A percentile compares a stretch with the other conserved stretches of the same genome.
phyloP scores from a whole-genome alignment of 2,888 invertebrate species.

The Noctua janthe region DNA sequence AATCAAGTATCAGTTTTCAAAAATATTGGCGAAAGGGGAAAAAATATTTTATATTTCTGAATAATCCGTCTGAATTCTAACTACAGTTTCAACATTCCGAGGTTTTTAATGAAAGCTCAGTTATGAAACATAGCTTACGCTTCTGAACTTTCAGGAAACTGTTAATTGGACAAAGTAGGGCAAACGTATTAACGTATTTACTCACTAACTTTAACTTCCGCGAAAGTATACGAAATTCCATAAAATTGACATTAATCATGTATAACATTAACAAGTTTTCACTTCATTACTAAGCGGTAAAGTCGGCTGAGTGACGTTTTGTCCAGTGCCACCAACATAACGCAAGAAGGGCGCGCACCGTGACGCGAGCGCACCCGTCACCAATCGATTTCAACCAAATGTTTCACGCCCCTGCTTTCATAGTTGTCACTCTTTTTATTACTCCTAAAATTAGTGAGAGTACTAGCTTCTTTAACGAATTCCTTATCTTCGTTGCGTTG shows the following conservation, averaged over 20 bases:
- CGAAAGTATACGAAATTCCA: slow-evolving; percentile 24
- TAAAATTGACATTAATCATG: slow-evolving; percentile 54
- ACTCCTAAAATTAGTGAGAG: slow-evolving; percentile 60
- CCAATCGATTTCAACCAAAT: slow-evolving; percentile 82
- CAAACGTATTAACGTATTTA: slow-evolving; percentile 24
- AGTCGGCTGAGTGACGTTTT: slow-evolving; percentile 44
- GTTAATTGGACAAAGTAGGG: slow-evolving; percentile 27
- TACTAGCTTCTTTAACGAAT: slow-evolving; percentile 65
- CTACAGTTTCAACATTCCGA: background rate
- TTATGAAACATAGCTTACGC: slow-evolving; percentile 12
- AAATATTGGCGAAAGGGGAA: background rate
- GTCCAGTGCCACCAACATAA: slow-evolving; percentile 34
- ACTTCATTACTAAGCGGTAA: slow-evolving; percentile 58
- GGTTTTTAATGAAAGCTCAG: slow-evolving; percentile 8
- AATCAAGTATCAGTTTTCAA: background rate
- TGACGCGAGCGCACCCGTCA: slow-evolving; percentile 79
- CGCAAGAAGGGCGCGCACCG: slow-evolving; percentile 68
- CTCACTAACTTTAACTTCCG: slow-evolving; percentile 20
- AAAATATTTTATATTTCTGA: background rate
- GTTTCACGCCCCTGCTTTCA: slow-evolving; percentile 82
- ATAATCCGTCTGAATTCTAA: background rate
- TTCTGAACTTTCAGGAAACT: slow-evolving; percentile 37
- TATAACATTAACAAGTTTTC: slow-evolving; percentile 57
- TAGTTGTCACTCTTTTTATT: slow-evolving; percentile 76
- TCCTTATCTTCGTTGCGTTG: slow-evolving; percentile 53